A percentile compares a stretch with the other conserved stretches of the same genome.
These are phyloP conservation scores for Sandelia bainsii DNA, from an alignment of 2,797 vertebrate genomes.

Conservation along the genomic window DNA sequence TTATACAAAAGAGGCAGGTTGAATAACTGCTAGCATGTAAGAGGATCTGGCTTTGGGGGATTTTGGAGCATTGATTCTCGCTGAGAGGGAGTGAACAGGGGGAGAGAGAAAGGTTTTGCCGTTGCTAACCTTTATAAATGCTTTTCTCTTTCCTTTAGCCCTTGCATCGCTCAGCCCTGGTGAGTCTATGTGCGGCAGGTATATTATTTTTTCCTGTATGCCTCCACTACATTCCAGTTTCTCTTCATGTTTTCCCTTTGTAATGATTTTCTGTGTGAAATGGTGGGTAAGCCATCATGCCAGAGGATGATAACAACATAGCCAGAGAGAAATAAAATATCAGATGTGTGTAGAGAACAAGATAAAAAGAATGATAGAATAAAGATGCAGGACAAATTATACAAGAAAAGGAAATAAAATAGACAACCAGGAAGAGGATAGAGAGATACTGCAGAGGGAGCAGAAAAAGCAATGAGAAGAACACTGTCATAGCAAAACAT, in stretches of 20 bases:
- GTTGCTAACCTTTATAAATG: constrained; percentile 62
- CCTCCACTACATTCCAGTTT: constrained; percentile 23
- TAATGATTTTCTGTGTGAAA: constrained; percentile 50
- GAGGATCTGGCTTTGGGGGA: constrained; percentile 83
- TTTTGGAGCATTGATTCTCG: constrained; percentile 86
- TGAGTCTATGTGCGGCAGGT: constrained; percentile 37
- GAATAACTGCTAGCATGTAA: constrained; percentile 91
- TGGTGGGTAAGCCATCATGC: constrained; percentile 52
- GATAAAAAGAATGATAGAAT: constrained; percentile 65
- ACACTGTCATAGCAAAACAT: constrained; percentile 58
- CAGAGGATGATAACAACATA: constrained; percentile 46
- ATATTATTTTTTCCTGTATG: constrained; percentile 21
- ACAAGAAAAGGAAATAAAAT: constrained; percentile 21
- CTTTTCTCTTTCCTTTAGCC: constrained; percentile 66
- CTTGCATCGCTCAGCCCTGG: constrained; percentile 15
- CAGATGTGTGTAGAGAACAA: constrained; percentile 65
- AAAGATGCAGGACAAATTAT: constrained; percentile 64
- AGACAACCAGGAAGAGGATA: neutral
- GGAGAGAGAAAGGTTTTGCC: constrained; percentile 73
- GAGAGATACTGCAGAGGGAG: constrained; percentile 29
- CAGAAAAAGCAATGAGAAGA: constrained; percentile 47
- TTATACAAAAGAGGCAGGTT: constrained; percentile 87
- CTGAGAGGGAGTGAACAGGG: constrained; percentile 58
- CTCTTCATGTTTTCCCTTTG: constrained; percentile 36
- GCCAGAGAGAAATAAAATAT: constrained; percentile 68